phyloP scores from a whole-genome alignment of 2,113 vertebrate genomes.

The Probosciger aterrimus region DNA sequence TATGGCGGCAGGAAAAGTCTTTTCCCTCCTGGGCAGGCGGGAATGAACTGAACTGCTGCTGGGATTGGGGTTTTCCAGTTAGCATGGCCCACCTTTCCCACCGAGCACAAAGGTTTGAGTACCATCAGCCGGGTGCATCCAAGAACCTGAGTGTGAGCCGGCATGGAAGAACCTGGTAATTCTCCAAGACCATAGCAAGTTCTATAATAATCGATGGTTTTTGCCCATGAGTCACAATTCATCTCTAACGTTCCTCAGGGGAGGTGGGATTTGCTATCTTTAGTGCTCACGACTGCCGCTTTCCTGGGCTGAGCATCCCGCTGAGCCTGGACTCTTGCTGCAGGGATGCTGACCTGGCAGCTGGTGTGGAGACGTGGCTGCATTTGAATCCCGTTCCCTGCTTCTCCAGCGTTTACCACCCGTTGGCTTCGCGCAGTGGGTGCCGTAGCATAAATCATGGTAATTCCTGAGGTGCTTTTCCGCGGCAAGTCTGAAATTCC shows the following conservation, averaged over 20 bases:
- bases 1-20: neutral
- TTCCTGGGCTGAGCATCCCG: neutral
- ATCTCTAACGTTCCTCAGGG: neutral
- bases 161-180: neutral
- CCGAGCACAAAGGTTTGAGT: neutral
- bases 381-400: neutral
- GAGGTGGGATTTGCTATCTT: slow-evolving; percentile 32
- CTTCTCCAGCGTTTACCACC: neutral
- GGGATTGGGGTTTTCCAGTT: neutral
- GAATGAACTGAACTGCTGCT: neutral
- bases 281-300: neutral
- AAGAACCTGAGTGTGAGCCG: neutral
- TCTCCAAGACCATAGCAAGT: neutral
- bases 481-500: slow-evolving; percentile 52
- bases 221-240: slow-evolving; percentile 38
- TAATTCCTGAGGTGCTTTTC: slow-evolving; percentile 61
- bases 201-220: neutral
- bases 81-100: neutral
- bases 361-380: rapidly evolving
- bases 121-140: neutral
- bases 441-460: slow-evolving; percentile 56
- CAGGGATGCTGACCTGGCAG: slow-evolving; percentile 28
- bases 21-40: neutral
- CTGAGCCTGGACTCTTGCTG: neutral
- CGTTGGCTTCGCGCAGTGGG: slow-evolving; percentile 20